These are phyloP conservation scores for Nephila pilipes DNA, from an alignment of 1,140 invertebrate genomes.

Conservation along the genomic window DNA sequence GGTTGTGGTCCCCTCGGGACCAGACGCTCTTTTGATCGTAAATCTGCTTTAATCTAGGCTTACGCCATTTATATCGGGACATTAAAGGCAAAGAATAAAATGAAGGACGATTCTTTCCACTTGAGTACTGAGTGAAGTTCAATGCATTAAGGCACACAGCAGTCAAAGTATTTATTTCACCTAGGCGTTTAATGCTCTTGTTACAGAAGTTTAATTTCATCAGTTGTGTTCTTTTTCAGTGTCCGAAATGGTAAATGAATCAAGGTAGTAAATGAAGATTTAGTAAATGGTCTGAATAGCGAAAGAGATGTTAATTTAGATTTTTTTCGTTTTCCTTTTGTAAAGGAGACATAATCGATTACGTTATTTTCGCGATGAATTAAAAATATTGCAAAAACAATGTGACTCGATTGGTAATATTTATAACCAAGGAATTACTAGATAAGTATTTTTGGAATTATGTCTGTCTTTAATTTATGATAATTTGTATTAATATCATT, in stretches of 20 bases:
- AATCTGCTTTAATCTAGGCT: constrained; percentile 5
- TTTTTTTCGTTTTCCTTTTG: no score
- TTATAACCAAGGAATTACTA: no score
- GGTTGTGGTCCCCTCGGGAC: not conserved
- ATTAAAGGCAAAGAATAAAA: not conserved
- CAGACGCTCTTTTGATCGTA: constrained; percentile 21
- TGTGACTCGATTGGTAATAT: no score
- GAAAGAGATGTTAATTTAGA: not conserved
- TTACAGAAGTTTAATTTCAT: not conserved
- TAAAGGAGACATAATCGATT: no score
- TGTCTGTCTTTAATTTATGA: no score
- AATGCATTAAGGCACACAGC: not conserved
- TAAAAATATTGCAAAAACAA: no score
- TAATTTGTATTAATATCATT: no score
- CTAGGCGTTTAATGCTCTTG: not conserved
- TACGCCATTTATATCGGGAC: not conserved
- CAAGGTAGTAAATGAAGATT: not conserved
- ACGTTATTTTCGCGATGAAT: no score
- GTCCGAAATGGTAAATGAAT: not conserved
- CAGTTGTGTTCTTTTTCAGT: not conserved
- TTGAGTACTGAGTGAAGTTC: not conserved
- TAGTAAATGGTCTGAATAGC: not conserved
- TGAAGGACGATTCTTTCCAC: not conserved
- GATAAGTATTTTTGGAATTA: no score
- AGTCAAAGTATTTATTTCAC: not conserved